A percentile compares a stretch with the other conserved stretches of the same genome.
These are phyloP conservation scores for Heterodera filipjevi DNA, from an alignment of 2,888 invertebrate genomes.

Conservation along the genomic window DNA sequence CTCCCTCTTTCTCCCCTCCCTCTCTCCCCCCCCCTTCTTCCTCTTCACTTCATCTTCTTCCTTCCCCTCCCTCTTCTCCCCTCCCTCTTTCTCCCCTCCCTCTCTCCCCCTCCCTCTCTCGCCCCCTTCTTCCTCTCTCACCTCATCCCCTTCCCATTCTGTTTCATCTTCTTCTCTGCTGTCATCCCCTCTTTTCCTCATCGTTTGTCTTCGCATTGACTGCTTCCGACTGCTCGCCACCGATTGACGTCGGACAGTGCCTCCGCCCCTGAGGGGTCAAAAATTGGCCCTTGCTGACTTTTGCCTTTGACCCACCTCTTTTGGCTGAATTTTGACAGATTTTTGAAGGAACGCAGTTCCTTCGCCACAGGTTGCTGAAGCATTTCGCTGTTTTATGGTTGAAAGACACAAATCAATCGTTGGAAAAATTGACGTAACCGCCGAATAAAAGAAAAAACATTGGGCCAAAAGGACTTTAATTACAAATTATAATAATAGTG, in stretches of 20 bases:
- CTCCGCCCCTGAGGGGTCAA: slow-evolving; percentile 27
- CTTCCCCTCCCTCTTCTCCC: background rate
- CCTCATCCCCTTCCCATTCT: background rate
- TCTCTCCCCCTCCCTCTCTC: background rate
- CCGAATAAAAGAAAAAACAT: background rate
- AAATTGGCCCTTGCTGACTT: background rate
- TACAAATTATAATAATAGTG: too few relatives aligned
- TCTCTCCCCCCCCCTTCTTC: background rate
- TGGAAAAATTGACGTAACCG: background rate
- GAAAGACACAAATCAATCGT: background rate
- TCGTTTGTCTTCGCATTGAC: slow-evolving; percentile 13
- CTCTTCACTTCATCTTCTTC: background rate
- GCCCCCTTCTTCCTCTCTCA: background rate
- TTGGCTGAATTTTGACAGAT: slow-evolving; percentile 56
- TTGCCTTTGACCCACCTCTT: slow-evolving; percentile 10
- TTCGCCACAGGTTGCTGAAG: slow-evolving; percentile 63
- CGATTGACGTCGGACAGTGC: slow-evolving; percentile 33
- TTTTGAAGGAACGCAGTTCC: slow-evolving; percentile 65
- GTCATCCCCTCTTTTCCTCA: slow-evolving; percentile 1
- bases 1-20: background rate
- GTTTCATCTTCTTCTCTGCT: background rate
- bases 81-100: background rate
- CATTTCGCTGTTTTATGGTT: slow-evolving; percentile 40
- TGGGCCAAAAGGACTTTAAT: background rate
- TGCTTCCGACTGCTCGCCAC: slow-evolving; percentile 26